Evolutionary conservation across 2,888 invertebrate genomes (phyloP).

Genomic region (Iphiclides podalirius): DNA sequence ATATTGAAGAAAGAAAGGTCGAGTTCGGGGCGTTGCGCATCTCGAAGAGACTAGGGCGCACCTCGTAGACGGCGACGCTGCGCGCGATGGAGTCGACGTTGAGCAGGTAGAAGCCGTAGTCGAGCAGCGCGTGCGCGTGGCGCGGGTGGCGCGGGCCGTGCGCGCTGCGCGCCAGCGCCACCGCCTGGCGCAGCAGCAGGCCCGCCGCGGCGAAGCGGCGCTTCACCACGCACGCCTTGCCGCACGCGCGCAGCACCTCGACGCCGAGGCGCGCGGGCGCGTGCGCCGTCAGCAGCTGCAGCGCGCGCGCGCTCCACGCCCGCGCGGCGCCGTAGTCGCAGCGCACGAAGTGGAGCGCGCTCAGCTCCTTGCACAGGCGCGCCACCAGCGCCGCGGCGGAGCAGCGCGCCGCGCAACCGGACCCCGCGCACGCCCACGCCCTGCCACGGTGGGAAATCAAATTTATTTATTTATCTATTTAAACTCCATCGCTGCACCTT

Average conservation of each 20-base stretch:
- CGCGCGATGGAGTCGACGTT: conserved; percentile 92
- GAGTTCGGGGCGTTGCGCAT: too few species aligned
- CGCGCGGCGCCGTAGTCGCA: conserved; percentile 92
- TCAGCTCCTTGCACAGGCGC: conserved; percentile 90
- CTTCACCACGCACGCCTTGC: conserved; percentile 94
- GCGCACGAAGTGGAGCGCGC: conserved; percentile 89
- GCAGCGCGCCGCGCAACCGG: conserved; percentile 29
- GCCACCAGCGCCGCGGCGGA: conserved; percentile 71
- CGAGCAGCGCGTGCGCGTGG: conserved; percentile 90
- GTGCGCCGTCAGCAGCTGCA: conserved; percentile 82
- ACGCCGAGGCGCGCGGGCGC: conserved; percentile 84
- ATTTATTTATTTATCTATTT: too few species aligned
- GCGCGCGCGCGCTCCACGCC: conserved; percentile 88
- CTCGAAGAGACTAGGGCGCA: conserved; percentile 43
- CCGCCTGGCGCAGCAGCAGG: conserved; percentile 90
- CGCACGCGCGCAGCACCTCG: conserved; percentile 91
- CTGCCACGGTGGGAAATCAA: too few species aligned
- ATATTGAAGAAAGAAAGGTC: too few species aligned
- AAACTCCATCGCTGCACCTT: too few species aligned
- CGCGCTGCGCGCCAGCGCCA: conserved; percentile 82
- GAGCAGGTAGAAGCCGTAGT: conserved; percentile 94
- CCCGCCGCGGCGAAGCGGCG: conserved; percentile 91
- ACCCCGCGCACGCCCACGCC: conserved; percentile 20
- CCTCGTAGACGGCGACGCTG: conserved; percentile 92
- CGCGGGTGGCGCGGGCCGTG: conserved; percentile 87